These are phyloP conservation scores for Atta texana DNA, from an alignment of 1,140 invertebrate genomes.

Conservation along the genomic window DNA sequence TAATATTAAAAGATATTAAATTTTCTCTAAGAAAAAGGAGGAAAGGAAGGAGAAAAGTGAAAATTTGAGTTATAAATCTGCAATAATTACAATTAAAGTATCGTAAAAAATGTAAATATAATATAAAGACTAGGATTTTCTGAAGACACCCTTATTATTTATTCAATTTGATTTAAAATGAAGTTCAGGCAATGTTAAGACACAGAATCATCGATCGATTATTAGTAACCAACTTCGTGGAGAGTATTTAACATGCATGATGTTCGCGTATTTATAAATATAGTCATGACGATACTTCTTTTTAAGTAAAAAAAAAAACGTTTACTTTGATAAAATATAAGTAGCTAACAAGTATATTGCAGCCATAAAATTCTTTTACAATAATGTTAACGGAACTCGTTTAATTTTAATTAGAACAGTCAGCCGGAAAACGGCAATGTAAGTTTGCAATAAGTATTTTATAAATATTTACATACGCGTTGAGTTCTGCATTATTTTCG, in stretches of 20 bases:
- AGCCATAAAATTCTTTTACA: not conserved
- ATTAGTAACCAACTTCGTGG: slow-evolving; percentile 16
- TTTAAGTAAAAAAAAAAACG: not conserved
- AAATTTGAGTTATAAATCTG: not conserved
- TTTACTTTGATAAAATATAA: not conserved
- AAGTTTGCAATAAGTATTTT: not conserved
- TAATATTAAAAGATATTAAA: not conserved
- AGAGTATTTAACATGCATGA: not conserved
- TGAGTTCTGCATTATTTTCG: not conserved
- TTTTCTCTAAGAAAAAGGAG: not conserved
- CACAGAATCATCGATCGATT: not conserved
- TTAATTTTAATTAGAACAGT: slow-evolving; percentile 31
- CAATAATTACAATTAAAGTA: not conserved
- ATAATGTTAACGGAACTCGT: not conserved
- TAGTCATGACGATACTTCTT: too few relatives aligned
- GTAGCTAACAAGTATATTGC: not conserved
- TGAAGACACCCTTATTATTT: not conserved
- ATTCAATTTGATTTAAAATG: not conserved
- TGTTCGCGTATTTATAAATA: too few relatives aligned
- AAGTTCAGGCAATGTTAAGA: not conserved
- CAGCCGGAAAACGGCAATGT: not conserved
- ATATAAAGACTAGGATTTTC: not conserved
- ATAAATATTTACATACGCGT: not conserved
- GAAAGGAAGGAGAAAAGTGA: not conserved
- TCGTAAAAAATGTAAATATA: not conserved